Evolutionary conservation across 1,140 invertebrate genomes (phyloP).

Genomic region (Hirudo medicinalis): DNA sequence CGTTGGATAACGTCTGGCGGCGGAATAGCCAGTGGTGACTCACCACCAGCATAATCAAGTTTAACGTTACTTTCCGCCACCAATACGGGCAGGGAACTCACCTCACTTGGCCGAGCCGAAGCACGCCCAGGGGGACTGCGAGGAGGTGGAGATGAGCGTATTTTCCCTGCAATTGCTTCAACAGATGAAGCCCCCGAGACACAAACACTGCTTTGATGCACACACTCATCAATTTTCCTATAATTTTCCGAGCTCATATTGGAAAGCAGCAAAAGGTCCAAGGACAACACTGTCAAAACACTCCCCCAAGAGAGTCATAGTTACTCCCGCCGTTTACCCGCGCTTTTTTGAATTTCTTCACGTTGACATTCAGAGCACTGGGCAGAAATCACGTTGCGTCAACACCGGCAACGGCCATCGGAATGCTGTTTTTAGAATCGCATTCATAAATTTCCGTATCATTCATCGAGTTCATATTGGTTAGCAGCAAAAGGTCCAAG

Average conservation of each 20-base stretch:
- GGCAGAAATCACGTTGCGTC: slow-evolving; percentile 47
- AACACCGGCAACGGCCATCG: slow-evolving; percentile 8
- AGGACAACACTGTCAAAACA: slow-evolving; percentile 4
- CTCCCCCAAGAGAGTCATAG: slow-evolving; percentile 51
- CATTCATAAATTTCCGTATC: too few species aligned
- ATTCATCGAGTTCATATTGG: background rate
- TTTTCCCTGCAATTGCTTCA: background rate
- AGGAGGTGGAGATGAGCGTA: background rate
- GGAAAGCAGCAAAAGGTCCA: background rate
- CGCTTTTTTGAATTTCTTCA: slow-evolving; percentile 58
- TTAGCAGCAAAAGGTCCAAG: background rate
- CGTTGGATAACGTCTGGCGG: too few species aligned
- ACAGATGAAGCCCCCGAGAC: background rate
- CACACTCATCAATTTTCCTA: background rate
- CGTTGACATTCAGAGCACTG: slow-evolving; percentile 64
- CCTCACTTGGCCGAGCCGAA: too few species aligned
- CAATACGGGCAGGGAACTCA: too few species aligned
- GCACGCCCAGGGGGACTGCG: too few species aligned
- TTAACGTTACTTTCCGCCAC: too few species aligned
- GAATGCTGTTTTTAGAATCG: background rate
- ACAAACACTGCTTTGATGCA: background rate
- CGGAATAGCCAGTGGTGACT: too few species aligned
- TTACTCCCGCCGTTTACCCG: slow-evolving; percentile 65
- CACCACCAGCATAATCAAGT: too few species aligned
- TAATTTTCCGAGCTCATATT: background rate